Conservation (phyloP, 2,888 invertebrate genomes). For the Ischnus inquisitorius region DNA sequence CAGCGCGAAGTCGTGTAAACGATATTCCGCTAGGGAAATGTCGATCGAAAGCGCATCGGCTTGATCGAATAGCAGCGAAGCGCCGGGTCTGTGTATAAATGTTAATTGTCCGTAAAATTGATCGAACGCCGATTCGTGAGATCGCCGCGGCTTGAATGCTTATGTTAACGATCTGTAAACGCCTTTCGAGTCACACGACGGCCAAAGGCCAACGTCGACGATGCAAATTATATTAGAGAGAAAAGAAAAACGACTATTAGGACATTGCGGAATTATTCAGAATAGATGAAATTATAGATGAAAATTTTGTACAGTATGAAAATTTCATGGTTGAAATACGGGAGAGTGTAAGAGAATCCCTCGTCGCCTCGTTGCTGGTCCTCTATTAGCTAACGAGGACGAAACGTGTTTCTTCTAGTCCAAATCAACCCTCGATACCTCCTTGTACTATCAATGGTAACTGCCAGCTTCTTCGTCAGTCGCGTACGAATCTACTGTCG, state of each 20-base stretch:
- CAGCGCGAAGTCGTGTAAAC: background rate
- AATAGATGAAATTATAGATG: too few relatives aligned
- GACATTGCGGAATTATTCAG: background rate
- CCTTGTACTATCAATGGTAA: background rate
- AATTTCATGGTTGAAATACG: background rate
- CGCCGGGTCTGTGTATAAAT: background rate
- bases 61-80: background rate
- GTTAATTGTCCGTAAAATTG: background rate
- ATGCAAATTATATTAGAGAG: background rate
- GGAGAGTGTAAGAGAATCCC: background rate
- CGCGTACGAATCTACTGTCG: background rate
- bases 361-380: background rate
- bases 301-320: slow-evolving; percentile 1
- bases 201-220: background rate
- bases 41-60: background rate
- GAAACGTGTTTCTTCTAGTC: background rate
- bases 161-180: background rate
- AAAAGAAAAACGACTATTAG: background rate
- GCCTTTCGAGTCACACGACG: too few relatives aligned
- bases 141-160: background rate
- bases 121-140: background rate
- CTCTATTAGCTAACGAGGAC: background rate
- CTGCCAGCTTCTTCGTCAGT: slow-evolving; percentile 2
- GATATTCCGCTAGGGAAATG: background rate
- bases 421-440: slow-evolving; percentile 4